Evolutionary conservation across 64 coral and sea anemone genomes (phyloP), one percentile per base, ranked within the genome.

Genomic region (Actinia tenebrosa): DNA sequence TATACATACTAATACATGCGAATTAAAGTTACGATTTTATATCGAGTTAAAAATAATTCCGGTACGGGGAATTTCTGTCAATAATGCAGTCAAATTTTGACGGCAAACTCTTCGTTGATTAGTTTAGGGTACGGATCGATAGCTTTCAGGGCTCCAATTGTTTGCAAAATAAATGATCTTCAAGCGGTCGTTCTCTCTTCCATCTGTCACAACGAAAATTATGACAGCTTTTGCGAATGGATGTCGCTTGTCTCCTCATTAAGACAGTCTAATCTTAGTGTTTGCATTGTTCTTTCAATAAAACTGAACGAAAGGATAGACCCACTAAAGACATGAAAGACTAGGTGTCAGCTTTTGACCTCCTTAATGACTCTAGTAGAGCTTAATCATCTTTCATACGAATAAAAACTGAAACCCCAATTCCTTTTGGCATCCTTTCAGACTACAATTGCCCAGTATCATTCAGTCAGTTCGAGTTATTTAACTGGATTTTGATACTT

Each of bases 241-340:
- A 26, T 30, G 69, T 75, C 69, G 63, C 63, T 66, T 66, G 22
- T 23, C 22, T 23, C 63, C 17, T 66, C 63, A 66, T 66, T 66
- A n/a, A 22, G 63, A 66, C 63, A 23, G 17, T 2, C 23, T 30
- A 75, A 75, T 30, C 69, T 75, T 75, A 10, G 26, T 75, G 27
- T 75, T 75, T 75, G 69, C 26, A 75, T 13, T 75, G 69, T 75
- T 75, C 69, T 42, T 72, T 75, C 69, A 75, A 75, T 42, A 68
- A n/a, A 22, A 75, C 69, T 30, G 13, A 42, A 15, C 8, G 3
- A 13, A 75, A 9, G 11, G 69, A 75, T 75, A 75, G 69, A 11
- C 69, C 26, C 6, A 13, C 64, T 68, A 20, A 75, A 75, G 10
- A 75, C 56, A 0, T n/a, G n/a, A n/a, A n/a, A n/a, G n/a, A n/a